Evolutionary conservation across 2,113 vertebrate species (phyloP).

Genomic region (Entelurus aequoreus): DNA sequence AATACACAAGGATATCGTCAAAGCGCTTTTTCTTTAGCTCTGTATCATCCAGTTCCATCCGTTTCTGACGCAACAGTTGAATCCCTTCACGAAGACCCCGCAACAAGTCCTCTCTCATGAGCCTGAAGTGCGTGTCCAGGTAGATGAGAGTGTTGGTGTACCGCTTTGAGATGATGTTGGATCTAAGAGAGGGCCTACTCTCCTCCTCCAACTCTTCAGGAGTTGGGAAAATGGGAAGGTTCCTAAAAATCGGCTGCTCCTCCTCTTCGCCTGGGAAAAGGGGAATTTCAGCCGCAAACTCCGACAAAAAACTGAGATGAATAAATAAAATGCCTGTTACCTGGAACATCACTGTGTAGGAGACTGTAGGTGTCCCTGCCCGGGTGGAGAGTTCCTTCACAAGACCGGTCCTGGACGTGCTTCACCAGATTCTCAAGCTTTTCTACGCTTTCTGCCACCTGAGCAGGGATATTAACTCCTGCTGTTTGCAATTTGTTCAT

Average conservation of each 20-base stretch:
- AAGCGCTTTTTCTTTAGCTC: slow-evolving; percentile 72
- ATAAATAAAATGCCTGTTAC: slow-evolving; percentile 11
- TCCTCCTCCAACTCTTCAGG: slow-evolving; percentile 77
- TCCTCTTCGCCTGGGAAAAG: slow-evolving; percentile 43
- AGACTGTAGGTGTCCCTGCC: slow-evolving; percentile 79
- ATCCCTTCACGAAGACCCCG: slow-evolving; percentile 87
- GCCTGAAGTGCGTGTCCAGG: slow-evolving; percentile 91
- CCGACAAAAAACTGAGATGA: too few relatives aligned
- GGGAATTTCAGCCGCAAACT: background rate
- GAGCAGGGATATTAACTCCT: slow-evolving; percentile 72
- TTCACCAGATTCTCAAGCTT: slow-evolving; percentile 68
- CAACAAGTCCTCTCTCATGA: slow-evolving; percentile 91
- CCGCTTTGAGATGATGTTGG: slow-evolving; percentile 76
- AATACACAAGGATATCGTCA: slow-evolving; percentile 86
- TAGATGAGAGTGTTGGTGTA: slow-evolving; percentile 80
- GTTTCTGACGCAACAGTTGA: slow-evolving; percentile 72
- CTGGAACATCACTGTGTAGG: slow-evolving; percentile 38
- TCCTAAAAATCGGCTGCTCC: slow-evolving; percentile 68
- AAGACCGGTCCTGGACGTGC: slow-evolving; percentile 79
- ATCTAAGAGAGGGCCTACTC: slow-evolving; percentile 79
- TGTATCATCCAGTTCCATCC: slow-evolving; percentile 44
- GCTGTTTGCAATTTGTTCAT: slow-evolving; percentile 74
- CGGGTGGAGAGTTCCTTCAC: slow-evolving; percentile 78
- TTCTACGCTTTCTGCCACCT: slow-evolving; percentile 71
- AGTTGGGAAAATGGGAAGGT: slow-evolving; percentile 81